Evolutionary conservation across 2,888 invertebrate species (phyloP).

Genomic region (Eucriotettix oculatus): DNA sequence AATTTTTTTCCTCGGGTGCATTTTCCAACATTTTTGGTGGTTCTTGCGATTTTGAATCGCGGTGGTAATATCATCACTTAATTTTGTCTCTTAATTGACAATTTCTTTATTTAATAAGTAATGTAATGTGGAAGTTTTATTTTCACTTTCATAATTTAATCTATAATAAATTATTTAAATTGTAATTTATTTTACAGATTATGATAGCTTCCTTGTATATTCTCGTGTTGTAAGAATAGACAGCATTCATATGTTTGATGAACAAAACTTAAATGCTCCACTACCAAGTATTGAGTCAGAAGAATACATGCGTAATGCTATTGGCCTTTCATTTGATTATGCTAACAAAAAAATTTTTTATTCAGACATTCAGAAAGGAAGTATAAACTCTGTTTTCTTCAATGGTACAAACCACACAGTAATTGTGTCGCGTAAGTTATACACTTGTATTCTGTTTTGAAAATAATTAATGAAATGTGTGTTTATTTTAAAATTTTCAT

Average conservation of each 20-base stretch:
- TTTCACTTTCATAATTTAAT: constrained; percentile 4
- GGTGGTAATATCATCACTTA: no score
- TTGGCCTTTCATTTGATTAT: constrained; percentile 69
- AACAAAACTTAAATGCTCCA: constrained; percentile 54
- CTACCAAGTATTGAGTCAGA: constrained; percentile 53
- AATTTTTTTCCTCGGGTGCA: no score
- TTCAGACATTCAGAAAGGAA: constrained; percentile 75
- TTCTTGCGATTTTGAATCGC: no score
- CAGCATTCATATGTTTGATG: constrained; percentile 58
- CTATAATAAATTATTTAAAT: background rate
- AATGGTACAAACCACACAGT: constrained; percentile 57
- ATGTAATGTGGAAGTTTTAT: no score
- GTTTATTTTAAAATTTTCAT: background rate
- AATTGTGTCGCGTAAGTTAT: constrained; percentile 46
- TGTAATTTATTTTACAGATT: constrained; percentile 33
- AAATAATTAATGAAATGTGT: background rate
- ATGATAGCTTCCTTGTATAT: constrained; percentile 68
- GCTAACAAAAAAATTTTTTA: constrained; percentile 53
- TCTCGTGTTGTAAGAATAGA: constrained; percentile 68
- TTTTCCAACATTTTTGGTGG: no score
- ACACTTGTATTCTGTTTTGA: background rate
- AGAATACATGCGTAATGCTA: constrained; percentile 66
- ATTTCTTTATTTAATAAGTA: background rate
- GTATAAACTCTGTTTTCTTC: constrained; percentile 66
- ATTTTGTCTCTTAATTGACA: no score